Conservation (phyloP, 2,113 vertebrate genomes). For the Romanogobio albipinnatus region DNA sequence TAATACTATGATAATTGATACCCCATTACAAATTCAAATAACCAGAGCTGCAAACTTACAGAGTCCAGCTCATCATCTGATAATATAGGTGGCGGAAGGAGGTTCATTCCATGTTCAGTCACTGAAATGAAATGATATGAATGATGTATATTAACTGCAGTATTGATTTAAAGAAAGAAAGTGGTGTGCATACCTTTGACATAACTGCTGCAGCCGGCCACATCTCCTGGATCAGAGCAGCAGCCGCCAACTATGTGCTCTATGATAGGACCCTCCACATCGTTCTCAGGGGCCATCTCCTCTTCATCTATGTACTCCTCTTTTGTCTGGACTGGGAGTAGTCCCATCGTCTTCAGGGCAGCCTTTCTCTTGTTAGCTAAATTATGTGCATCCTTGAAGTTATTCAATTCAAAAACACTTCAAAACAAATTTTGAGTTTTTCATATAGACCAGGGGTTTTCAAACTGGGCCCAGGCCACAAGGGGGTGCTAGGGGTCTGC, state of each 20-base stretch:
- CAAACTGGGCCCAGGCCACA: neutral
- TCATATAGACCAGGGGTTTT: neutral
- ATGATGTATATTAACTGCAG: neutral
- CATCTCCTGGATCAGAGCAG: slow-evolving; percentile 38
- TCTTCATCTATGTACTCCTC: slow-evolving; percentile 28
- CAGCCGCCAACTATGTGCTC: slow-evolving; percentile 41
- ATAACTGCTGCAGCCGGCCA: neutral
- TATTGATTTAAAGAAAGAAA: neutral
- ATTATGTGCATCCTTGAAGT: neutral
- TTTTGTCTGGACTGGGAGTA: neutral
- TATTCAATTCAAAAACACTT: neutral
- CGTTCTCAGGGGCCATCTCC: slow-evolving; percentile 40
- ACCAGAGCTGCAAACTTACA: neutral
- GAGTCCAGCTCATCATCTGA: slow-evolving; percentile 25
- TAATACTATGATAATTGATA: neutral
- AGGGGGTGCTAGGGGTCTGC: slow-evolving; percentile 2
- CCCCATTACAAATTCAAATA: neutral
- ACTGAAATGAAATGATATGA: neutral
- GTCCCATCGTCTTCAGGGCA: slow-evolving; percentile 37
- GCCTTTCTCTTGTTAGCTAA: slow-evolving; percentile 31
- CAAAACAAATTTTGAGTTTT: neutral
- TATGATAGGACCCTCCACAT: slow-evolving; percentile 38
- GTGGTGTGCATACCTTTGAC: slow-evolving; percentile 37
- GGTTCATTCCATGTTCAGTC: slow-evolving; percentile 11
- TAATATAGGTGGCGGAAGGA: neutral